Base-by-base conservation (phyloP, 2,888 invertebrate species). In the Rhyacophila evoluta region DNA sequence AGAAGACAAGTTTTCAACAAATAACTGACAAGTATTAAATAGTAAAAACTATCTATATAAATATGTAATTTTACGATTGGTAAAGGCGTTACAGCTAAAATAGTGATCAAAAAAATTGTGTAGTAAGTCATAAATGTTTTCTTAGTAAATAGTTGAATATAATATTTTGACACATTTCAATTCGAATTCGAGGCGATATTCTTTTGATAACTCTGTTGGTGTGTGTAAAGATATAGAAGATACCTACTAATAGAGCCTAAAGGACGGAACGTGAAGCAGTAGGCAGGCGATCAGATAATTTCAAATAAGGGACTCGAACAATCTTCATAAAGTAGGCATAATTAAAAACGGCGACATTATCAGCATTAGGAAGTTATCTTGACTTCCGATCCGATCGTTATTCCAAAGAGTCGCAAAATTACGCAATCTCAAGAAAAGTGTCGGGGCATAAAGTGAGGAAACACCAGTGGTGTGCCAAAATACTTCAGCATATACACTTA, bases 361-460 rank as follows among this genome's bases (percentile, higher is more conserved):
- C 55, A 55, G 55, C 55, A 55, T 55, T 55, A 55, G 55, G 55
- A n/a, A 12, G 55, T 55, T 55, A 55, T 55, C 55, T 55, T 55
- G 15, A 55, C 55, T 55, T 69, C 69, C 69, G 15, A 69, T 69
- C 33, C 33, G 33, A 69, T 28, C 33, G 33, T 69, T 69, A 69
- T 29, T 29, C 33, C 69, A 69, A 69, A 33, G 69, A 33, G 69
- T 69, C 28, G 69, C 29, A 69, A 69, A 69, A 69, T 69, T 69
- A 69, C 69, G 69, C 69, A 69, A 69, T 69, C 69, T 25, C 12
- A 69, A 69, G 69, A 69, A 69, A 69, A 69, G 69, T 69, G 69
- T 33, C 29, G 33, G 29, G 69, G 19, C 10, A 5, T 25, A 19
- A 8, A 55, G 6, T 25, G 55, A 55, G 55, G 8, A 1, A 25